Conservation (phyloP, 2,797 vertebrate species). For the Coregonus suidteri region DNA sequence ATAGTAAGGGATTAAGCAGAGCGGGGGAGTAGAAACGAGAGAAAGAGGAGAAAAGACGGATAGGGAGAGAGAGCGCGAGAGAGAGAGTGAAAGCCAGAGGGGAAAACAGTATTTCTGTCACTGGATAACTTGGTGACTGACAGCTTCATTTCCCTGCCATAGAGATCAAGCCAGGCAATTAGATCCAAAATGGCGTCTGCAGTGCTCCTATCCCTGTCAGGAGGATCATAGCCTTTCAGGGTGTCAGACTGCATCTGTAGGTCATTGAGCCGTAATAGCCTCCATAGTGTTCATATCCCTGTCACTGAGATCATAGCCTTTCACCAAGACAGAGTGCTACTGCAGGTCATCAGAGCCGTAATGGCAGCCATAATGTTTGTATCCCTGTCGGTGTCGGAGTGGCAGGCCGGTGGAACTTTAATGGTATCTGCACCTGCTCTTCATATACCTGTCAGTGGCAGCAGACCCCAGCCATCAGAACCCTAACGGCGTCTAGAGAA, state of each 20-base stretch:
- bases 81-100: background rate
- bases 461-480: no score
- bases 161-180: slow-evolving; percentile 23
- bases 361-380: background rate
- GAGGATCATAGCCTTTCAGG: slow-evolving; percentile 14
- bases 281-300: slow-evolving; percentile 8
- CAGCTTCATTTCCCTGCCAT: slow-evolving; percentile 30
- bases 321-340: background rate
- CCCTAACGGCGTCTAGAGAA: no score
- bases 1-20: background rate
- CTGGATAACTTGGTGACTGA: background rate
- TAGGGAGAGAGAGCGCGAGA: background rate
- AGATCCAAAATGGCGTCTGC: slow-evolving; percentile 31
- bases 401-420: background rate
- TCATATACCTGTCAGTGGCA: no score
- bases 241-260: background rate
- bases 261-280: background rate
- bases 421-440: background rate
- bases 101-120: slow-evolving; percentile 38
- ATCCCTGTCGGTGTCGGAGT: background rate
- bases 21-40: no score
- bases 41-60: no score
- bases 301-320: slow-evolving; percentile 23
- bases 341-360: background rate
- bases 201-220: slow-evolving; percentile 25